These are phyloP conservation scores for Clarias fuscus DNA, from an alignment of 2,797 vertebrate genomes.

Conservation along the genomic window DNA sequence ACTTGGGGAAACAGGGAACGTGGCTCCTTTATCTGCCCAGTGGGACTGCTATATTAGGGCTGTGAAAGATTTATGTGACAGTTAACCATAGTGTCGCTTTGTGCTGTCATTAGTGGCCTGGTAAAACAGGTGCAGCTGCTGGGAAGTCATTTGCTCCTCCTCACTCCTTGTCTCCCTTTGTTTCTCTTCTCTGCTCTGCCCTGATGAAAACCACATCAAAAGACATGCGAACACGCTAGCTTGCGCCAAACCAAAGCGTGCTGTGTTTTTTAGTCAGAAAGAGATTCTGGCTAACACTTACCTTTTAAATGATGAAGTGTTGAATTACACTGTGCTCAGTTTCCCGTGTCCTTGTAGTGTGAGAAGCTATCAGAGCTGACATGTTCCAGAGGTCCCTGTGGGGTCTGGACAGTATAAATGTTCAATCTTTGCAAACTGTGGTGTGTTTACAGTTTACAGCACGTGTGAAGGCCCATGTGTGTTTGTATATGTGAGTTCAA, in stretches of 20 bases:
- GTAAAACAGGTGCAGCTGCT: slow-evolving; percentile 58
- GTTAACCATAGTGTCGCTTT: slow-evolving; percentile 57
- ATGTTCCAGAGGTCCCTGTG: slow-evolving; percentile 23
- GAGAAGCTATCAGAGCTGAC: background rate
- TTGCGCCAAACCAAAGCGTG: slow-evolving; percentile 52
- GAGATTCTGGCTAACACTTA: background rate
- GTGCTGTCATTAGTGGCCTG: slow-evolving; percentile 55
- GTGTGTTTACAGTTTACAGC: slow-evolving; percentile 22
- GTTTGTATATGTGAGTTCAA: slow-evolving; percentile 22
- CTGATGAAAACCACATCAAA: slow-evolving; percentile 50
- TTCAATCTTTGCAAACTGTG: background rate
- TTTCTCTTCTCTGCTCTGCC: slow-evolving; percentile 41
- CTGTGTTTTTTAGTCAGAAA: slow-evolving; percentile 35
- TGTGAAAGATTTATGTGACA: slow-evolving; percentile 67
- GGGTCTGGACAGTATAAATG: background rate
- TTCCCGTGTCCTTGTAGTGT: background rate
- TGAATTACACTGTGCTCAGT: background rate
- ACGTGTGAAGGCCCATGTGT: slow-evolving; percentile 15
- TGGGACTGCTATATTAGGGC: slow-evolving; percentile 64
- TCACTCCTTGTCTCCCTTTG: slow-evolving; percentile 27
- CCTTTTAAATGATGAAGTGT: background rate
- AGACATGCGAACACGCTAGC: slow-evolving; percentile 43
- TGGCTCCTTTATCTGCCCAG: slow-evolving; percentile 58
- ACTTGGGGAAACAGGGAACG: slow-evolving; percentile 56
- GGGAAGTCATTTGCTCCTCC: slow-evolving; percentile 31